phyloP scores from a whole-genome alignment of 2,888 invertebrate species.

The Capitulum mitella region DNA sequence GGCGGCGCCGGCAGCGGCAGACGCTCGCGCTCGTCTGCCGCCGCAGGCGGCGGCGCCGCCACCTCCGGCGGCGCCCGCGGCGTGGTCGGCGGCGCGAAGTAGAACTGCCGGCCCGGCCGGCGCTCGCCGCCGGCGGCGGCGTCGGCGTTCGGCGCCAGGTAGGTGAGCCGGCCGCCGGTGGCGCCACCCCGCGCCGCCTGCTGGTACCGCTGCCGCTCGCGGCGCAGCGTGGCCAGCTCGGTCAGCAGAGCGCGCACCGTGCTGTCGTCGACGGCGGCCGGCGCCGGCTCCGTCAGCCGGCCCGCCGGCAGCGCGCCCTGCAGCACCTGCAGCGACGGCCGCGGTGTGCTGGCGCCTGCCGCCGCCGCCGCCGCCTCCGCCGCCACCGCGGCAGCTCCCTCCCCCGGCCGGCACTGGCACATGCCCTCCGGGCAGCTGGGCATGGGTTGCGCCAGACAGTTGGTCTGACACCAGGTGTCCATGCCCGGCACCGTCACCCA shows the following conservation, averaged over 20 bases:
- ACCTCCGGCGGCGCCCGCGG: not conserved
- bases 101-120: not conserved
- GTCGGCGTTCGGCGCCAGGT: not conserved
- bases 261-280: not conserved
- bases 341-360: not conserved
- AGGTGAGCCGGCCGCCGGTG: not conserved
- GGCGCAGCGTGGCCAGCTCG: not conserved
- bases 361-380: not conserved
- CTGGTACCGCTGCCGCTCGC: not conserved
- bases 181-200: not conserved
- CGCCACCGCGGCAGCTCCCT: too few relatives aligned
- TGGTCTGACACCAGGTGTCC: slow-evolving; percentile 31
- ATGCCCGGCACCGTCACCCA: slow-evolving; percentile 30
- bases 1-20: not conserved
- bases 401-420: slow-evolving; percentile 52
- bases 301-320: not conserved
- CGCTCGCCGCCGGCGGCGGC: not conserved
- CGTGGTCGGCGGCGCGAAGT: not conserved
- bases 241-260: not conserved
- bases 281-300: not conserved
- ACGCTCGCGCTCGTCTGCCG: not conserved
- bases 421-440: slow-evolving; percentile 58
- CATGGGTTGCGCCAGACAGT: slow-evolving; percentile 51
- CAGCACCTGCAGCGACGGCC: not conserved
- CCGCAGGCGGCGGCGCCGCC: not conserved